A percentile compares a stretch with the other conserved stretches of the same genome.
Conservation (phyloP, 2,113 vertebrate species). For the Thinocorus orbignyianus region DNA sequence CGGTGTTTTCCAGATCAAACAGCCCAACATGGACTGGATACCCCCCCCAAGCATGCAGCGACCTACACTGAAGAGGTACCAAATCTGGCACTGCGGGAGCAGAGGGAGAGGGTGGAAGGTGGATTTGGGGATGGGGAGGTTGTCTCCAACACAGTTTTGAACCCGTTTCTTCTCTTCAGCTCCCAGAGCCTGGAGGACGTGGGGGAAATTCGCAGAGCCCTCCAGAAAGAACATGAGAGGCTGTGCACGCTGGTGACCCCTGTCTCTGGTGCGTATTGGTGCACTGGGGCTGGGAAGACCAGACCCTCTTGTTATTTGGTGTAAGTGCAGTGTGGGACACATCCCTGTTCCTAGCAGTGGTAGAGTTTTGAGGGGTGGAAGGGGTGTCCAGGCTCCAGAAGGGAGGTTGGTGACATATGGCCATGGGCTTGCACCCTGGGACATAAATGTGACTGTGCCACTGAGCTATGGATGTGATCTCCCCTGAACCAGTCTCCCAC, state of each 20-base stretch:
- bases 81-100: background rate
- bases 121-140: background rate
- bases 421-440: background rate
- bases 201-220: constrained; percentile 77
- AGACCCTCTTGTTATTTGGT: fast-evolving
- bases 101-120: background rate
- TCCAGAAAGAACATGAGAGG: constrained; percentile 84
- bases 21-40: constrained; percentile 86
- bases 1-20: constrained; percentile 80
- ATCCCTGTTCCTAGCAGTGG: background rate
- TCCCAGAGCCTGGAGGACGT: constrained; percentile 89
- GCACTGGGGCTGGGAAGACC: background rate
- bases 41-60: constrained; percentile 79
- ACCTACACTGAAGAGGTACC: constrained; percentile 87
- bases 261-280: constrained; percentile 80
- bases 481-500: background rate
- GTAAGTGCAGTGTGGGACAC: background rate
- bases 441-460: background rate
- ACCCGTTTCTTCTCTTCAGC: constrained; percentile 59
- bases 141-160: background rate
- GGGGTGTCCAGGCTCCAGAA: background rate
- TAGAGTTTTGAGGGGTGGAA: background rate
- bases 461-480: background rate
- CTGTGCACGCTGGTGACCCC: constrained; percentile 76
- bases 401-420: background rate